Percentiles rank a stretch among this genome's conserved stretches.
Conservation (phyloP, 2,797 vertebrate genomes). For the Gorsachius magnificus region DNA sequence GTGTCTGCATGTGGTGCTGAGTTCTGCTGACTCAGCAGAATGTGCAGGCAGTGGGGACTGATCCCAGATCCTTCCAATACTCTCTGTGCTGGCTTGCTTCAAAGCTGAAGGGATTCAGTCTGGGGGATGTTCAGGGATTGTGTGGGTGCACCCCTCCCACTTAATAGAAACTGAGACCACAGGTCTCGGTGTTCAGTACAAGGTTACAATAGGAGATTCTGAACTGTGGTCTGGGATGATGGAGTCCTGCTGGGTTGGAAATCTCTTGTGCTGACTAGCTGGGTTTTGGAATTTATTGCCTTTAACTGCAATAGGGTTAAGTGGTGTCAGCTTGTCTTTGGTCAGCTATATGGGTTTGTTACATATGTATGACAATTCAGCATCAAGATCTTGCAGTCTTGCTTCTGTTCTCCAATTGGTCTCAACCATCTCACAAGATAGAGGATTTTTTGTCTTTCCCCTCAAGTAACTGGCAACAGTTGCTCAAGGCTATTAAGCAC, state of each 20-base stretch:
- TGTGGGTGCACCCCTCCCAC: background rate
- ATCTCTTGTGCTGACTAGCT: background rate
- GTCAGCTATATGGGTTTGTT: background rate
- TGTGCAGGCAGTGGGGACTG: background rate
- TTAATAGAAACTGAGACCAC: accelerated
- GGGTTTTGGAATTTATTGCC: background rate
- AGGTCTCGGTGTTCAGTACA: background rate
- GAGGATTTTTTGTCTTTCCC: accelerated
- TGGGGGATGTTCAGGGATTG: accelerated
- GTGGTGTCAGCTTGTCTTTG: background rate
- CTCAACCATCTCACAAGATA: background rate
- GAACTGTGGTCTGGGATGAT: background rate
- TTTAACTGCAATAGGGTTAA: background rate
- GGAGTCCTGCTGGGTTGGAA: background rate
- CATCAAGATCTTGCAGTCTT: background rate
- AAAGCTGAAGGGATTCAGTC: background rate
- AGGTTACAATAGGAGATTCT: background rate
- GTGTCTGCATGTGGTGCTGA: background rate
- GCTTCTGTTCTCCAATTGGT: background rate
- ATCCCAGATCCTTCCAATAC: accelerated
- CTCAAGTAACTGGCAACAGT: background rate
- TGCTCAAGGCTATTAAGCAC: background rate
- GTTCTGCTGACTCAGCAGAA: background rate
- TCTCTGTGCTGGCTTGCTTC: background rate
- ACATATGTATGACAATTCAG: background rate